Base-by-base conservation (phyloP, 2,888 invertebrate genomes). In the Iphiclides podalirius region DNA sequence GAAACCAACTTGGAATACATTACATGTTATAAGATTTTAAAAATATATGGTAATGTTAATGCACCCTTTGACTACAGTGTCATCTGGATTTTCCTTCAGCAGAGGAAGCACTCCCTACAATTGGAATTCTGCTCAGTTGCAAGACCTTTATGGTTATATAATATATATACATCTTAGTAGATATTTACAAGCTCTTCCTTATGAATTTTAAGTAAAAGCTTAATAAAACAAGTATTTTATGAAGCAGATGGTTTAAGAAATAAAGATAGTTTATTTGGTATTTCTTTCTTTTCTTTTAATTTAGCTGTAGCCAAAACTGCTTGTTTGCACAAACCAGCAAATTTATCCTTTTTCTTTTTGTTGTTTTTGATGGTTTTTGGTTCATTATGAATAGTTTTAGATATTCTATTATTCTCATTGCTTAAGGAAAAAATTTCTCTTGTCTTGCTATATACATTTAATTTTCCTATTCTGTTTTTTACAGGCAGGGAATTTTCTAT, bases 321-420 rank as follows among this genome's bases (percentile, higher is more conserved):
- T 61, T 75, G 72, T 52, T 80, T 70, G 53, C 84, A 84, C 4
- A 88, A 60, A 1, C 87, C 87, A 14, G 87, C 88, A 78, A 75
- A 87, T 53, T 80, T 87, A 37, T 84, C 85, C 52, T 86, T 88
- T 60, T 72, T 86, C 64, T 69, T 84, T 64, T 86, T 88, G 60
- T 75, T 84, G 52, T 85, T 87, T 50, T 79, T 83, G 45, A 84
- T 79, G 15, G 75, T 59, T 66, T 79, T 83, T n/a, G 70, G 59
- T 36, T 62, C 47, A 35, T 61, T 61, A 49, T 75, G 77, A 1
- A 64, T 55, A 16, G 55, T 39, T 51, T 56, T 69, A 12, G 60
- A 40, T 4, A 86, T 36, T 13, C 55, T 68, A 62, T 86, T 87
- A 12, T 71, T 71, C 23, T 79, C 70, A 59, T 81, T 82, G 26